Evolutionary conservation across 2,797 vertebrate species (phyloP).

Genomic region (Tenualosa ilisha): DNA sequence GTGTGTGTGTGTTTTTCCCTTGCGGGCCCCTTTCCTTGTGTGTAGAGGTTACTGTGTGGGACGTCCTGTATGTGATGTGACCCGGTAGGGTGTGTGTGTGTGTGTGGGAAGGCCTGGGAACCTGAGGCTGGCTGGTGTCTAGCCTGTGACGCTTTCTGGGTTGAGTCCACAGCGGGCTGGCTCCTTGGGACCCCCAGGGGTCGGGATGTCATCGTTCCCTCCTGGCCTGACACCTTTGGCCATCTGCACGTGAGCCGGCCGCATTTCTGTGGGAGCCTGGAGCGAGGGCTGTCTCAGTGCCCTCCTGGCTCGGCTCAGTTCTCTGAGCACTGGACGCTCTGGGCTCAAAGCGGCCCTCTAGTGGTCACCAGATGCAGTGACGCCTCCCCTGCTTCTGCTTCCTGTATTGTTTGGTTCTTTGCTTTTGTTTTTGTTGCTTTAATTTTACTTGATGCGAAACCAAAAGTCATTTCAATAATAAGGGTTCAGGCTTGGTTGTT

Average conservation of each 20-base stretch:
- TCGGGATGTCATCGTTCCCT: slow-evolving; percentile 45
- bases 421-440: slow-evolving; percentile 74
- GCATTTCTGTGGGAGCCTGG: not conserved
- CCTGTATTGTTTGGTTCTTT: slow-evolving; percentile 57
- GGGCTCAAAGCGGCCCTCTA: not conserved
- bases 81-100: not conserved
- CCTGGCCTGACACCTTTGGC: slow-evolving; percentile 6
- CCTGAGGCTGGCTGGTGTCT: not conserved
- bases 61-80: not conserved
- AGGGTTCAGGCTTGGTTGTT: slow-evolving; percentile 73
- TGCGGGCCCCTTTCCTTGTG: not conserved
- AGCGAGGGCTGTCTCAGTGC: not conserved
- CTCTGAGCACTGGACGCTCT: not conserved
- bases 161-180: not conserved
- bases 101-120: not conserved
- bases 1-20: not conserved
- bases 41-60: not conserved
- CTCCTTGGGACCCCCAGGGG: slow-evolving; percentile 61
- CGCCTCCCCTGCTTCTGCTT: slow-evolving; percentile 55
- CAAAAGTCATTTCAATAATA: slow-evolving; percentile 74
- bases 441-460: slow-evolving; percentile 79
- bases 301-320: no score
- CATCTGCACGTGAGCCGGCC: not conserved
- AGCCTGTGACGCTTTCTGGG: not conserved
- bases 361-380: not conserved